Percentiles rank a stretch among this genome's conserved stretches.
Conservation (phyloP, 2,797 vertebrate genomes). For the Hemibagrus guttatus region DNA sequence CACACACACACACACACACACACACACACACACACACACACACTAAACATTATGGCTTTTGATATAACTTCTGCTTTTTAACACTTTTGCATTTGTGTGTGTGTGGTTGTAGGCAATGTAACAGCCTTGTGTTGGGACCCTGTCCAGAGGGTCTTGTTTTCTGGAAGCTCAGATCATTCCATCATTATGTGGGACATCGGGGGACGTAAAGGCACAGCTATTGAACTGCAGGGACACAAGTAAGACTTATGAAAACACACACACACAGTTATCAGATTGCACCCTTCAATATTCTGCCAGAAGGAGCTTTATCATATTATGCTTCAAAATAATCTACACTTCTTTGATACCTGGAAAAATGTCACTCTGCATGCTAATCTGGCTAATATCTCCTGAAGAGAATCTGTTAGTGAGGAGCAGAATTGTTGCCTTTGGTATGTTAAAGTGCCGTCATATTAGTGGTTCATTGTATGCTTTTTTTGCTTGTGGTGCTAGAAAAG, state of each 20-base stretch:
- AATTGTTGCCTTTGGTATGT: no score
- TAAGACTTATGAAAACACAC: slow-evolving; percentile 64
- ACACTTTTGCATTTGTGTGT: slow-evolving; percentile 35
- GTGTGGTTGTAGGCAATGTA: slow-evolving; percentile 81
- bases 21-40: neutral
- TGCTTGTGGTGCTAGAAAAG: no score
- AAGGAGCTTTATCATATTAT: no score
- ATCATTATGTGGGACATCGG: slow-evolving; percentile 99
- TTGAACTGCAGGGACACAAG: slow-evolving; percentile 98
- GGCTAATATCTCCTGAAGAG: no score
- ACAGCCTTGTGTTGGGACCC: slow-evolving; percentile 97
- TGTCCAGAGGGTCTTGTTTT: slow-evolving; percentile 89
- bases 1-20: neutral
- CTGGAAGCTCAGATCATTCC: slow-evolving; percentile 95
- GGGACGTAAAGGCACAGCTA: slow-evolving; percentile 95
- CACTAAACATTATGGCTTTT: neutral
- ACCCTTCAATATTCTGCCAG: no score
- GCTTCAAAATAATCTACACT: no score
- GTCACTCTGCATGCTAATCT: no score
- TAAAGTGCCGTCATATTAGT: no score
- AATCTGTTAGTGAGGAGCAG: no score
- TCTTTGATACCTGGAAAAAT: no score
- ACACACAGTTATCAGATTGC: neutral
- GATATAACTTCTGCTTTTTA: neutral
- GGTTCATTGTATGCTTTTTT: no score